Percentiles rank a stretch among this genome's conserved stretches.
Conservation (phyloP, 2,888 invertebrate species). For the Antheraea assamensis region DNA sequence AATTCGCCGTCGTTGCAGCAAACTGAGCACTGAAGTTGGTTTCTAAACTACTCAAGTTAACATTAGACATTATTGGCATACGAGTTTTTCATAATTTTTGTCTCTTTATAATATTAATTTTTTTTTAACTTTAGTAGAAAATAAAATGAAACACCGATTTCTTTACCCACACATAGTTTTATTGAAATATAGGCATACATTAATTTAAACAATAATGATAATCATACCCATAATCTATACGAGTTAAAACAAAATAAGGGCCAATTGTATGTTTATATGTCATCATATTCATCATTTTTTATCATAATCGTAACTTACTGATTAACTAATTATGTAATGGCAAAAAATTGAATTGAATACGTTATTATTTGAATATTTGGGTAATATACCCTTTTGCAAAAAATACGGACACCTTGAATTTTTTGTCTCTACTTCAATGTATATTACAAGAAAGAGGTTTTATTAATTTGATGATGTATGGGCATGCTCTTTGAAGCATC, state of each 20-base stretch:
- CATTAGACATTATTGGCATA: background rate
- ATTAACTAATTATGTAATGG: no score
- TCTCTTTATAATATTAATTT: background rate
- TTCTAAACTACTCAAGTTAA: constrained; percentile 26
- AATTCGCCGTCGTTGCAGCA: constrained; percentile 25
- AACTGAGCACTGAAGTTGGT: constrained; percentile 25
- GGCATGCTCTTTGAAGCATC: no score
- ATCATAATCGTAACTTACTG: no score
- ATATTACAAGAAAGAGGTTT: no score
- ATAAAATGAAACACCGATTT: background rate
- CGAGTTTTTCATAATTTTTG: background rate
- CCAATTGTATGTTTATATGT: background rate
- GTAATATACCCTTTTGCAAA: no score
- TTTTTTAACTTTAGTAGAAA: background rate
- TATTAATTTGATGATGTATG: no score
- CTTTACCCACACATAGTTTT: background rate
- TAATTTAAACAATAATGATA: background rate
- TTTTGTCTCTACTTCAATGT: no score
- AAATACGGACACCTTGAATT: no score
- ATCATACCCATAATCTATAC: background rate
- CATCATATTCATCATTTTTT: no score
- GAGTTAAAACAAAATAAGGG: constrained; percentile 1
- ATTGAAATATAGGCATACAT: background rate
- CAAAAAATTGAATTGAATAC: no score
- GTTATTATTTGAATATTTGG: no score